Conservation (phyloP, 2,888 invertebrate species). For the Gortyna flavago region DNA sequence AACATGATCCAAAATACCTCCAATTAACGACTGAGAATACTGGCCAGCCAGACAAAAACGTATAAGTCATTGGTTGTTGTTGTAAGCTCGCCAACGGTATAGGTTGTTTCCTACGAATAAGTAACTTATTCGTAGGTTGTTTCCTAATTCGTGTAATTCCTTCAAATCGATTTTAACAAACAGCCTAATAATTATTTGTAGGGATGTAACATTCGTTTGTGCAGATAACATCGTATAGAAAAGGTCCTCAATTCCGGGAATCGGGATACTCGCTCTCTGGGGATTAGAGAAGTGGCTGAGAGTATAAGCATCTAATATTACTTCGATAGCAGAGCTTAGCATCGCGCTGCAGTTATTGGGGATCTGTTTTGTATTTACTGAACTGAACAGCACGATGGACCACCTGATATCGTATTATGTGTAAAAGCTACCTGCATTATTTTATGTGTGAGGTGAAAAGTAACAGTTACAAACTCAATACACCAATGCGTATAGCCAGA, state of each 20-base stretch:
- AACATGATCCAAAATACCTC: too few relatives aligned
- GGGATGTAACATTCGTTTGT: neutral
- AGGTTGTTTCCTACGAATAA: neutral
- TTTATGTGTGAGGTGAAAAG: neutral
- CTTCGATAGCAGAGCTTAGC: conserved; percentile 21
- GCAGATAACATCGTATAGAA: conserved; percentile 1
- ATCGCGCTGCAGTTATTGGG: conserved; percentile 11
- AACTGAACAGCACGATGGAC: neutral
- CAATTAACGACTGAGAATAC: neutral
- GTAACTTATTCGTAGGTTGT: too few relatives aligned
- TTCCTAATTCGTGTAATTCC: neutral
- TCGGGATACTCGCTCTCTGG: neutral
- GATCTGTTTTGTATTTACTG: conserved; percentile 5
- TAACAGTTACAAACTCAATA: neutral
- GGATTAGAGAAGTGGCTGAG: conserved; percentile 33
- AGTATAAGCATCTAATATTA: conserved; percentile 31
- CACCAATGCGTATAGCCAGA: neutral
- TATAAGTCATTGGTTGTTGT: neutral
- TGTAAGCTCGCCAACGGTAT: neutral
- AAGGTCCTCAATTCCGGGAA: conserved; percentile 9
- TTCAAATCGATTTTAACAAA: neutral
- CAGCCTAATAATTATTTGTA: neutral
- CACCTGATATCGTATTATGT: neutral
- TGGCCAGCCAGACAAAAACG: neutral
- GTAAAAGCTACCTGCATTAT: neutral